phyloP scores from a whole-genome alignment of 2,113 vertebrate genomes.

The Proterorhinus semilunaris region DNA sequence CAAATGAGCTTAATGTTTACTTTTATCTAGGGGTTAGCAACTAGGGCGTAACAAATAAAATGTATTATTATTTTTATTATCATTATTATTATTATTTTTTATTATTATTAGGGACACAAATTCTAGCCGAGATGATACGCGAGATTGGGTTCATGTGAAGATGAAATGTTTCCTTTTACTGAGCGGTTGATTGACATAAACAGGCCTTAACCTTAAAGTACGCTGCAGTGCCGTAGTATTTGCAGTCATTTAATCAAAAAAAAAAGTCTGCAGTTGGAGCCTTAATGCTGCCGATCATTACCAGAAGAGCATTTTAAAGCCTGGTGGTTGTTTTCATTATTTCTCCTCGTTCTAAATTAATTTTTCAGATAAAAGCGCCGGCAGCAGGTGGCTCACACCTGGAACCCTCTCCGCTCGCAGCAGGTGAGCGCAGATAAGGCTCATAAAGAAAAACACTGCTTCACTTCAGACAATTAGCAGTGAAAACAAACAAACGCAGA shows the following conservation, averaged over 20 bases:
- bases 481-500: background rate
- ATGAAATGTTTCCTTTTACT: no score
- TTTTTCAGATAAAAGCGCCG: background rate
- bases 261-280: background rate
- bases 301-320: background rate
- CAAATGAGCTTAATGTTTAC: no score
- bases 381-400: slow-evolving; percentile 8
- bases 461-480: slow-evolving; percentile 1
- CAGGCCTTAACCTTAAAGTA: background rate
- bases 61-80: no score
- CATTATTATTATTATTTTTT: no score
- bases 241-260: background rate
- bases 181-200: background rate
- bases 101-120: no score
- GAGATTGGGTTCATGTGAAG: no score
- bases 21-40: no score
- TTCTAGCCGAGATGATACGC: no score
- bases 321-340: slow-evolving; percentile 1
- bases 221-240: background rate
- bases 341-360: slow-evolving; percentile 1
- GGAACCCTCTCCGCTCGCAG: background rate
- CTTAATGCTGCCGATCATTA: background rate
- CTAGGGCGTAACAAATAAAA: no score
- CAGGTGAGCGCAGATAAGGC: background rate
- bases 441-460: background rate